phyloP scores from a whole-genome alignment of 2,113 vertebrate genomes.

The Gallinago undulata region DNA sequence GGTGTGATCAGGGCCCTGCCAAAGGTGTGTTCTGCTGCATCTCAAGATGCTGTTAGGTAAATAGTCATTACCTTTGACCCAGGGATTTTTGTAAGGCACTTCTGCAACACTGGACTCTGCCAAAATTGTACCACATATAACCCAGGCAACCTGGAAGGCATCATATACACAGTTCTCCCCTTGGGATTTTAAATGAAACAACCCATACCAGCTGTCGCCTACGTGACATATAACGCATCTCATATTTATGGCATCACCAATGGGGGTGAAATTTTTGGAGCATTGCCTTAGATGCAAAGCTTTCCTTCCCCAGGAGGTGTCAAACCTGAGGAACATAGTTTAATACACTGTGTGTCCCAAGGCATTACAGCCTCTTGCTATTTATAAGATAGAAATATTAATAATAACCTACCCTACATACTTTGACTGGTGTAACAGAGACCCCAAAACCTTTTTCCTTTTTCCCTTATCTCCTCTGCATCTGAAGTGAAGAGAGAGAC shows the following conservation, averaged over 20 bases:
- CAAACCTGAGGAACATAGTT: not conserved
- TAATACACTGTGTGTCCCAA: fast-evolving
- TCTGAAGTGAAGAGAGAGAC: not conserved
- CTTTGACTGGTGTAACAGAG: not conserved
- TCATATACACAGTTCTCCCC: fast-evolving
- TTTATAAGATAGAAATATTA: not conserved
- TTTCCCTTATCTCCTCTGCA: not conserved
- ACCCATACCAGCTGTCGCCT: fast-evolving
- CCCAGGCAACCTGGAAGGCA: not conserved
- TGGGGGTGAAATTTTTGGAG: not conserved
- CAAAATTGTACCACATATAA: not conserved
- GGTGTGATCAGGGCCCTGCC: not conserved
- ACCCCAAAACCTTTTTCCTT: not conserved
- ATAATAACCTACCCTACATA: not conserved
- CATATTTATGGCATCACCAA: not conserved
- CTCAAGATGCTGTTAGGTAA: not conserved
- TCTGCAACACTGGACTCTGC: not conserved
- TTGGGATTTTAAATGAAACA: not conserved
- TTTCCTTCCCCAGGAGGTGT: not conserved
- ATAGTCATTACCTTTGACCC: not conserved
- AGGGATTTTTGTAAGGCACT: not conserved
- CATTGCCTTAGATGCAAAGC: not conserved
- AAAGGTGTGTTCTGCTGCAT: not conserved
- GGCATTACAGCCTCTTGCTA: not conserved
- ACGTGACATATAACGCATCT: not conserved